phyloP scores from a whole-genome alignment of 2,797 vertebrate species.

The Smutsia gigantea region DNA sequence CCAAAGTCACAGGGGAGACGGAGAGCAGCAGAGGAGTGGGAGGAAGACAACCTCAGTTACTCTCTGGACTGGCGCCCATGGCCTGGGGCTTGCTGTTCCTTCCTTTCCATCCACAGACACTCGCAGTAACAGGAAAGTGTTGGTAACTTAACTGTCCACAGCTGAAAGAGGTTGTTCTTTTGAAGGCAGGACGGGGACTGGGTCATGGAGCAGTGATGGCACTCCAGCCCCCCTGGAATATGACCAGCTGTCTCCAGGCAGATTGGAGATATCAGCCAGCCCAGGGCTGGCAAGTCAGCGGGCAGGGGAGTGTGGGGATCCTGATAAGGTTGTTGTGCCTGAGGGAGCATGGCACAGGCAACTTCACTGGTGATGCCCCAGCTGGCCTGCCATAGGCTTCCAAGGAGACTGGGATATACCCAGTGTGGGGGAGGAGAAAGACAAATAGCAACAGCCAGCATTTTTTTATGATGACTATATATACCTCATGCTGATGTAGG shows the following conservation, averaged over 20 bases:
- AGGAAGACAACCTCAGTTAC: background rate
- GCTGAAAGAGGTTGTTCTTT: background rate
- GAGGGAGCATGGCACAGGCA: background rate
- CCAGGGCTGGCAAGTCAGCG: background rate
- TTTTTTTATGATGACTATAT: background rate
- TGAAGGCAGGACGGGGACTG: background rate
- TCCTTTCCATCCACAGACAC: background rate
- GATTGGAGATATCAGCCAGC: constrained; percentile 69
- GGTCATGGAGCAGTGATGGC: background rate
- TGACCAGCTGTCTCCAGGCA: constrained; percentile 51
- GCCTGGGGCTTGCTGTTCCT: background rate
- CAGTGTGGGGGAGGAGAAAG: background rate
- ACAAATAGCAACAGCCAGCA: background rate
- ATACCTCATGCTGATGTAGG: background rate
- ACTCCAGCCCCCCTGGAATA: background rate
- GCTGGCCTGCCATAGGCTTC: background rate
- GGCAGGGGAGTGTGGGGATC: background rate
- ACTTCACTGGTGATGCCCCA: background rate
- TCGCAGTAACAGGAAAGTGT: background rate
- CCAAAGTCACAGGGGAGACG: background rate
- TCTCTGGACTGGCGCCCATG: background rate
- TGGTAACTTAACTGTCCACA: background rate
- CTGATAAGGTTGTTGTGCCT: constrained; percentile 60
- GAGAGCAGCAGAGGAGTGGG: background rate
- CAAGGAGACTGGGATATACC: background rate